Percentiles rank a stretch among this genome's conserved stretches.
These are phyloP conservation scores for Stegodyphus mimosarum DNA, from an alignment of 1,140 invertebrate genomes.

Conservation along the genomic window DNA sequence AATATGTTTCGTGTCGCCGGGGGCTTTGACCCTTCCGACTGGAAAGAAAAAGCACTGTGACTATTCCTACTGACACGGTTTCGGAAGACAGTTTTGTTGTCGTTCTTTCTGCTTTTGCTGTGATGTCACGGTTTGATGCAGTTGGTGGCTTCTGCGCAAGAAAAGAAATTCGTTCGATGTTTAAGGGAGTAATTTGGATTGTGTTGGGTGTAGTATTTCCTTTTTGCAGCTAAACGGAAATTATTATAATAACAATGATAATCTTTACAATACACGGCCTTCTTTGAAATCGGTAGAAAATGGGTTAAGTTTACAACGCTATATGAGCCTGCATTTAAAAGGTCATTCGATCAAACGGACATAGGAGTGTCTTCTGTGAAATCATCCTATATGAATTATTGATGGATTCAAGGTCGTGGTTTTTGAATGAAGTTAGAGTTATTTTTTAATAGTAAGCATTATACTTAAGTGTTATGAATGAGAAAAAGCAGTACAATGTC, in stretches of 20 bases:
- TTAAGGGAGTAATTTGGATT: slow-evolving; percentile 3
- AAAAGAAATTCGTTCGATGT: slow-evolving; percentile 11
- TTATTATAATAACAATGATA: slow-evolving; percentile 56
- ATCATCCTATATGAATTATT: too few species aligned
- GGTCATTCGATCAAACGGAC: slow-evolving; percentile 14
- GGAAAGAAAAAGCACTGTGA: neutral
- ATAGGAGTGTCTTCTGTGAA: too few species aligned
- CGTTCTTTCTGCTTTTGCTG: slow-evolving; percentile 1
- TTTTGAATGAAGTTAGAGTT: too few species aligned
- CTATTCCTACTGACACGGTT: slow-evolving; percentile 46
- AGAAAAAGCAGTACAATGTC: too few species aligned
- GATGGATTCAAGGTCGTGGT: too few species aligned
- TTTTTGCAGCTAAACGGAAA: slow-evolving; percentile 35
- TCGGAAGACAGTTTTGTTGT: slow-evolving; percentile 18
- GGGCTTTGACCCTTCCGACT: slow-evolving; percentile 40
- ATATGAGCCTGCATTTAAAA: neutral
- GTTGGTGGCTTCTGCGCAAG: slow-evolving; percentile 11
- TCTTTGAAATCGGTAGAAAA: slow-evolving; percentile 14
- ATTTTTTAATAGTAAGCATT: too few species aligned
- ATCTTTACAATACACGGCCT: slow-evolving; percentile 15
- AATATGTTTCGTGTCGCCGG: neutral
- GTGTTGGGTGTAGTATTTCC: slow-evolving; percentile 11
- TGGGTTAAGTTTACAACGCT: slow-evolving; percentile 23
- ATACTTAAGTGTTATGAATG: too few species aligned
- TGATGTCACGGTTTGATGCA: slow-evolving; percentile 31